These are phyloP conservation scores for Oedothorax gibbosus DNA, from an alignment of 1,140 invertebrate genomes.

Conservation along the genomic window DNA sequence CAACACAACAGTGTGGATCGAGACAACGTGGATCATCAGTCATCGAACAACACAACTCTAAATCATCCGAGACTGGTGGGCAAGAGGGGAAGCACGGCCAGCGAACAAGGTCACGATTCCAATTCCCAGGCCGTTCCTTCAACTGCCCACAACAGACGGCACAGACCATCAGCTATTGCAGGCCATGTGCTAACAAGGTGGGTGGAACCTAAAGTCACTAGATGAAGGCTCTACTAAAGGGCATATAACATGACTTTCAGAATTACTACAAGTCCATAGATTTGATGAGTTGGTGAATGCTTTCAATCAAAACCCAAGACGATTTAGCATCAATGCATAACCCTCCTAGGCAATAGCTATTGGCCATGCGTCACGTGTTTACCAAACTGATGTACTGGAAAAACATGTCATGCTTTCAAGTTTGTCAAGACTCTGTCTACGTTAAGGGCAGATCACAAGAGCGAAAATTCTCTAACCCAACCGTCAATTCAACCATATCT, in stretches of 20 bases:
- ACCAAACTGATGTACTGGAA: too few species aligned
- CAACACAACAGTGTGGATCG: neutral
- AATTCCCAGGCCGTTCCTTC: neutral
- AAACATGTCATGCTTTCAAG: too few species aligned
- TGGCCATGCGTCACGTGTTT: too few species aligned
- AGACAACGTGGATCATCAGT: neutral
- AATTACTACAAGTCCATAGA: neutral
- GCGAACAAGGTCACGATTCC: neutral
- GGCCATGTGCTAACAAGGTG: conserved; percentile 20
- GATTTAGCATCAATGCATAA: too few species aligned
- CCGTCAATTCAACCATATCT: too few species aligned
- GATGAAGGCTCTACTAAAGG: neutral
- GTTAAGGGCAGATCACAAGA: too few species aligned
- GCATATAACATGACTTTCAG: neutral
- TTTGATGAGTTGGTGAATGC: neutral
- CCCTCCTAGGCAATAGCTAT: too few species aligned
- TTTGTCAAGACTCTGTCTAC: too few species aligned
- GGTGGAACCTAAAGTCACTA: neutral
- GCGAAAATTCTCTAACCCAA: too few species aligned
- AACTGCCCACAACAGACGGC: neutral
- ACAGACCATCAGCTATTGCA: conserved; percentile 5
- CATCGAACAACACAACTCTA: neutral
- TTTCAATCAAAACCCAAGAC: neutral
- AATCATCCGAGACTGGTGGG: neutral
- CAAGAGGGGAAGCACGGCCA: conserved; percentile 17